Evolutionary conservation across 1,140 invertebrate genomes (phyloP), one percentile per base, ranked within the genome.

Genomic region (Zaprionus inermis): DNA sequence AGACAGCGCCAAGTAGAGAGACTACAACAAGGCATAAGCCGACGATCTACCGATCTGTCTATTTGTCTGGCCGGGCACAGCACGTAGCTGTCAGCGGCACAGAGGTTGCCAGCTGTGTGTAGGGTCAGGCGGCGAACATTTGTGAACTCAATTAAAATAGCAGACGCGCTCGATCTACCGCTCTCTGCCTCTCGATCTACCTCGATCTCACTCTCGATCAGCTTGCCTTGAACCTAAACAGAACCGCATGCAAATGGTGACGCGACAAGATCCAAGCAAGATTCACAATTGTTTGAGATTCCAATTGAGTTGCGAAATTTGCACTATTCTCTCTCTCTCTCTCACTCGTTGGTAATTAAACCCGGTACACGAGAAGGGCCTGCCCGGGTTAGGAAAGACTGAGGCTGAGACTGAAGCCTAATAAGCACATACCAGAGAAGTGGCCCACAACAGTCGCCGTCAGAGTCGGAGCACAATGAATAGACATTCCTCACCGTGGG

Each of bases 121-220:
- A 49, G 72, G 79, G 59, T 75, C 66, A 74, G 70, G 69, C 22
- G 68, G 22, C 57, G 56, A 72, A 66, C 74, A 69, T 85, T 88
- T 88, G 83, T 89, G 83, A 88, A 88, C 83, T 88, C 83, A 88
- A 88, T 88, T 88, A 88, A 88, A 88, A 88, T 83, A 89, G 83
- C 77, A 83, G 83, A 88, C 76, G 76, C 70, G 24, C 24, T 28
- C 24, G 24, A 28, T 38, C 71, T 54, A 28, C 24, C 20, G 46
- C 11, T 2, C 14, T 20, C n/a, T 22, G 24, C 24, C 24, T 28
- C 24, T 1, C 24, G 24, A 28, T 30, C 22, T 12, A 24, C 22
- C 36, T 46, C 32, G 14, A 38, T 56, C 20, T 20, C 11, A 14
- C 24, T 59, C 49, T 16, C 22, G n/a, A 16, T 49, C 44, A 4